phyloP scores from a whole-genome alignment of 2,113 vertebrate genomes.

The Ptychochromis oligacanthus region DNA sequence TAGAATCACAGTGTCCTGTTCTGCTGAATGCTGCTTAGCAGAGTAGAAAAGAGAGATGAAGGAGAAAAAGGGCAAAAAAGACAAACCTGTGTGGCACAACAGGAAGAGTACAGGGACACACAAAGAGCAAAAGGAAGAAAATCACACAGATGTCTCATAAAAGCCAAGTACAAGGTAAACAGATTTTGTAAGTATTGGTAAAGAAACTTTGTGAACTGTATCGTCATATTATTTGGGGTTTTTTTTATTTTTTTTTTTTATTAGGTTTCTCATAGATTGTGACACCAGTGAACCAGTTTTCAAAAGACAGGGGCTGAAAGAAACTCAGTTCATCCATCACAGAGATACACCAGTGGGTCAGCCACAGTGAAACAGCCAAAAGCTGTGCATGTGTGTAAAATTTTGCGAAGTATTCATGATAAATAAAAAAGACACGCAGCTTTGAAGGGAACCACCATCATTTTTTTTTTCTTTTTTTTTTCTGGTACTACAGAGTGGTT shows the following conservation, averaged over 20 bases:
- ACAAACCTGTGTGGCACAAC: neutral
- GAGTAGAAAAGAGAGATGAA: conserved; percentile 32
- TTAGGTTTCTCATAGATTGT: too few species aligned
- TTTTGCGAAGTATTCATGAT: neutral
- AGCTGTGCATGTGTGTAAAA: neutral
- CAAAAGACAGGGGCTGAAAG: too few species aligned
- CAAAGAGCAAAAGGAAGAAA: neutral
- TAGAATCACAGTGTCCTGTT: conserved; percentile 18
- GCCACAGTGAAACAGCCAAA: neutral
- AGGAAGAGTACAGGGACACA: neutral
- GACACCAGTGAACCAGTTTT: too few species aligned
- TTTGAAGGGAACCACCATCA: neutral
- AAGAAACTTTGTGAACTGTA: too few species aligned
- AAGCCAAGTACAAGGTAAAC: too few species aligned
- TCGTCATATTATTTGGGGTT: too few species aligned
- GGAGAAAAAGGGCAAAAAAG: conserved; percentile 36
- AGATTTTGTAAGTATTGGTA: too few species aligned
- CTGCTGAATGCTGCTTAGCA: conserved; percentile 20
- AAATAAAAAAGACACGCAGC: neutral
- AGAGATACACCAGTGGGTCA: too few species aligned
- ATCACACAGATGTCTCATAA: too few species aligned
- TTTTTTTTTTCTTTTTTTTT: neutral
- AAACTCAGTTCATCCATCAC: too few species aligned
- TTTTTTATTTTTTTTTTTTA: too few species aligned
- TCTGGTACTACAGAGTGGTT: neutral